Evolutionary conservation across 2,113 vertebrate species (phyloP), one percentile per base, ranked within the genome.

Genomic region (Triplophysa dalaica): DNA sequence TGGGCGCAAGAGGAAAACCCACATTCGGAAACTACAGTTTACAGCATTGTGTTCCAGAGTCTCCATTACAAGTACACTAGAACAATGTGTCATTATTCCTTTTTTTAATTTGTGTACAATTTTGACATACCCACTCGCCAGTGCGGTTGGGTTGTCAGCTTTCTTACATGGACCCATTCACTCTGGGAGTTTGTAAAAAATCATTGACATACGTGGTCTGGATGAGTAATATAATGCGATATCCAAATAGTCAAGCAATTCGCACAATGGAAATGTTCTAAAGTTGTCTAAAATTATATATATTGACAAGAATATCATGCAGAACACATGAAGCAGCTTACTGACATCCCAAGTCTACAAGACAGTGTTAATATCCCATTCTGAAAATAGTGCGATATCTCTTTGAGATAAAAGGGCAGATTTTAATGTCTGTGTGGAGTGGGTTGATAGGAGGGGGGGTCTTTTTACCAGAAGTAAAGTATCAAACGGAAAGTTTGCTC

Each of bases 1-100:
- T 87, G 86, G 84, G 85, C 78, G 85, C 64, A 63, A 33, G 82
- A 79, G 80, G 85, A 88, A 91, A 85, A 89, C 43, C 85, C 84
- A 78, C 84, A 77, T 82, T 83, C 83, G 66, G 87, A 87, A 81
- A 83, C 65, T 60, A 70, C 48, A 68, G 63, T 41, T 70, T 75
- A 77, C 13, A 24, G 70, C 41, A 38, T 38, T 79, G 43, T 82
- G 75, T 81, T 83, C 50, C 12, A 63, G 75, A 87, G 74, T 75
- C 78, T 83, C 68, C 17, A 61, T 81, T 22, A 43, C 77, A 50
- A 74, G 12, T 14, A 76, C 22, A 64, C 26, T 41, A n/a, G 19
- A 58, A 79, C 70, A 83, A 64, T 72, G 45, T 19, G 29, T 54
- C 48, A 73, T 58, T 73, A 72, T 56, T n/a, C 22, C 66, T 50